phyloP scores from a whole-genome alignment of 2,888 invertebrate species.

The Himalopsyche japonica region DNA sequence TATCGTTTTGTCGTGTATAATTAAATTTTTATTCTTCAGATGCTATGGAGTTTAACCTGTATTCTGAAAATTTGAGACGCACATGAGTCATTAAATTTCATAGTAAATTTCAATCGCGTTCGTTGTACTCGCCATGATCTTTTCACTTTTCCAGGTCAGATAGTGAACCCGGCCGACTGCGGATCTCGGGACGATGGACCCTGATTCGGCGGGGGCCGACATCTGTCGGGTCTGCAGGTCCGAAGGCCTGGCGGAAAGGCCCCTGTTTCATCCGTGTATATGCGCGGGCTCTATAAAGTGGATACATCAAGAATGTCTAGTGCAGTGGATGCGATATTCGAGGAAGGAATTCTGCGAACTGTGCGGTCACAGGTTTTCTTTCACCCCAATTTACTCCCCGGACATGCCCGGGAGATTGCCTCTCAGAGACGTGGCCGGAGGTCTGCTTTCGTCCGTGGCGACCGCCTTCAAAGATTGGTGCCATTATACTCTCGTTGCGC shows the following conservation, averaged over 20 bases:
- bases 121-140: slow-evolving; percentile 1
- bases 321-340: slow-evolving; percentile 99
- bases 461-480: slow-evolving; percentile 96
- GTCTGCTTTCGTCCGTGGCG: slow-evolving; percentile 84
- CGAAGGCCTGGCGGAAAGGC: slow-evolving; percentile 88
- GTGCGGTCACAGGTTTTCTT: slow-evolving; percentile 96
- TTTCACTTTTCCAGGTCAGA: slow-evolving; percentile 20
- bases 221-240: slow-evolving; percentile 98
- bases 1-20: not conserved
- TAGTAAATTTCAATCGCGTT: not conserved
- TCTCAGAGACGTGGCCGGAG: slow-evolving; percentile 87
- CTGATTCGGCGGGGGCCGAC: slow-evolving; percentile 65
- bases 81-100: not conserved
- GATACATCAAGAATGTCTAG: slow-evolving; percentile 97
- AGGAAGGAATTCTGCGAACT: slow-evolving; percentile 98
- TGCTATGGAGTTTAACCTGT: not conserved
- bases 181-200: slow-evolving; percentile 22
- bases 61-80: not conserved
- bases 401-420: slow-evolving; percentile 99
- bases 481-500: slow-evolving; percentile 94
- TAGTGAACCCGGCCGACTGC: slow-evolving; percentile 1
- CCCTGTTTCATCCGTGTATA: slow-evolving; percentile 96
- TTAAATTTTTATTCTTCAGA: not conserved
- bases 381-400: slow-evolving; percentile 98
- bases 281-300: slow-evolving; percentile 99